phyloP scores from a whole-genome alignment of 2,888 invertebrate genomes.

The Iphiclides podalirius region DNA sequence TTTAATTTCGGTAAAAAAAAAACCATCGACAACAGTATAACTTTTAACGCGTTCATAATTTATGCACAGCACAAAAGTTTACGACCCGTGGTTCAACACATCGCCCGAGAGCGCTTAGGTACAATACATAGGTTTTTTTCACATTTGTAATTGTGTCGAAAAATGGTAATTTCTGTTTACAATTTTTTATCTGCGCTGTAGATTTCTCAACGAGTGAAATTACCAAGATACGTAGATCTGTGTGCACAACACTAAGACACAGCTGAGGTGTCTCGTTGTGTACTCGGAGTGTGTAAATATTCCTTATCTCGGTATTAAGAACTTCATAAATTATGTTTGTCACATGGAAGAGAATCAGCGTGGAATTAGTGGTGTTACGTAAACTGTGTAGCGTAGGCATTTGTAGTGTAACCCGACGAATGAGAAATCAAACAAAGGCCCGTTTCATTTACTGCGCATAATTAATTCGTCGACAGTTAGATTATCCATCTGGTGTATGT shows the following conservation, averaged over 20 bases:
- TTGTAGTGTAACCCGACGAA: neutral
- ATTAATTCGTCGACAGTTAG: conserved; percentile 14
- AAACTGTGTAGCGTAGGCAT: conserved; percentile 28
- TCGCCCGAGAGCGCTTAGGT: conserved; percentile 32
- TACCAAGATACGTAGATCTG: conserved; percentile 70
- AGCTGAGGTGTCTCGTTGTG: conserved; percentile 67
- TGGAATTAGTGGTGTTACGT: conserved; percentile 45
- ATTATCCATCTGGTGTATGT: conserved; percentile 12
- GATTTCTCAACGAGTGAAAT: conserved; percentile 72
- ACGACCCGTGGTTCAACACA: conserved; percentile 17
- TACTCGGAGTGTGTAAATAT: conserved; percentile 72
- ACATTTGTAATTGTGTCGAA: conserved; percentile 39
- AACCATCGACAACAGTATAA: too few relatives aligned
- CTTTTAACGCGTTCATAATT: conserved; percentile 8
- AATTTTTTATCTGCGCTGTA: conserved; percentile 59
- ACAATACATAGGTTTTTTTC: conserved; percentile 44
- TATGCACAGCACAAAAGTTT: conserved; percentile 15
- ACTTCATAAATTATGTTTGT: conserved; percentile 80
- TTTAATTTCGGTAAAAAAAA: too few relatives aligned
- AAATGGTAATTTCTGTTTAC: conserved; percentile 56
- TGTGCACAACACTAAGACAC: conserved; percentile 71
- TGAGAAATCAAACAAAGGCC: conserved; percentile 13
- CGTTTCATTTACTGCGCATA: conserved; percentile 12
- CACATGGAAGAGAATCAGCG: conserved; percentile 63
- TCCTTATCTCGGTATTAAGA: conserved; percentile 75